Percentiles rank a stretch among this genome's conserved stretches.
phyloP scores from a whole-genome alignment of 2,888 invertebrate genomes.

The Aethes cnicana region DNA sequence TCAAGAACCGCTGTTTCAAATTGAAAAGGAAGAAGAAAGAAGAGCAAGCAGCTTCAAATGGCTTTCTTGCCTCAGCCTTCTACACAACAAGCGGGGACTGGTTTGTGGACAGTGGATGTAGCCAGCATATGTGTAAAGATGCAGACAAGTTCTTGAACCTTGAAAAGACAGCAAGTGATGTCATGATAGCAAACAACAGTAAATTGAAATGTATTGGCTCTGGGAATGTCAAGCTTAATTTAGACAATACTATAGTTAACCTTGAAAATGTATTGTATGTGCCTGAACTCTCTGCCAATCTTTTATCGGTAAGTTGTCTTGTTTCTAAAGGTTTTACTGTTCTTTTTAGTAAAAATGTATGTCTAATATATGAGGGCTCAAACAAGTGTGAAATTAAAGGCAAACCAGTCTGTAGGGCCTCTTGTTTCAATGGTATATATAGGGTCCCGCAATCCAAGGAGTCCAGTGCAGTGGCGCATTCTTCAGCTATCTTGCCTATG shows the following conservation, averaged over 20 bases:
- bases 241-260: not conserved
- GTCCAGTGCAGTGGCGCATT: not conserved
- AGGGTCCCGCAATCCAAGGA: not conserved
- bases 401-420: not conserved
- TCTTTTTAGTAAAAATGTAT: not conserved
- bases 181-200: not conserved
- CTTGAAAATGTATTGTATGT: not conserved
- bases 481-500: constrained; percentile 1
- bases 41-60: not conserved
- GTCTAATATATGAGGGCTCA: not conserved
- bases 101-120: not conserved
- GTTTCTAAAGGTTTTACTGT: not conserved
- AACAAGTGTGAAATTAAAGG: not conserved
- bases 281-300: constrained; percentile 1
- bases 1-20: not conserved
- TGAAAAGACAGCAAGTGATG: not conserved
- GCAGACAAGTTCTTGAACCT: not conserved
- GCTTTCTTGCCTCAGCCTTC: not conserved
- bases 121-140: not conserved
- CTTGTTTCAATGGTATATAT: not conserved
- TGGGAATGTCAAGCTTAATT: not conserved
- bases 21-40: not conserved
- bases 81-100: not conserved
- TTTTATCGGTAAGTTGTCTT: constrained; percentile 5
- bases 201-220: not conserved